Conservation (phyloP, 2,113 vertebrate species). For the Agelaius phoeniceus region DNA sequence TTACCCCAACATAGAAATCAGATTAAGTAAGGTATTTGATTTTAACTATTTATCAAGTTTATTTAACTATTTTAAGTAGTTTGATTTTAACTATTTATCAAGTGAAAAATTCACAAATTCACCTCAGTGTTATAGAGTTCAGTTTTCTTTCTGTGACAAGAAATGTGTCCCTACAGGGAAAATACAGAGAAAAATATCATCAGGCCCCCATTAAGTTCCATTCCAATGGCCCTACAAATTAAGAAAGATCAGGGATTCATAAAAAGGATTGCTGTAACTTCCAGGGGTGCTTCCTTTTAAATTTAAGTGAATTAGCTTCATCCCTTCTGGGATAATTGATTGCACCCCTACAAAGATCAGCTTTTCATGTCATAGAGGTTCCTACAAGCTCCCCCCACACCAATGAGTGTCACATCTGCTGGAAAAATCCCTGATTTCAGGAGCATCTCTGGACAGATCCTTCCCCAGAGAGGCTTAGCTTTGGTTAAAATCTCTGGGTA, state of each 20-base stretch:
- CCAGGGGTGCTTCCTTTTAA: not conserved
- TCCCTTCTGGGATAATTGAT: not conserved
- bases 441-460: constrained; percentile 32
- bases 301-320: not conserved
- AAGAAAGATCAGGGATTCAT: not conserved
- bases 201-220: not conserved
- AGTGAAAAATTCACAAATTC: not conserved
- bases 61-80: no score
- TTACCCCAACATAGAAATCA: not conserved
- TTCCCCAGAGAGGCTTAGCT: not conserved
- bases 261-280: not conserved
- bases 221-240: not conserved
- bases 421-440: not conserved
- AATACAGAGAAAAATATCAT: not conserved
- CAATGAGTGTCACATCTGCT: not conserved
- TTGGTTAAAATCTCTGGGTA: not conserved
- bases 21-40: not conserved
- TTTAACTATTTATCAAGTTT: not conserved
- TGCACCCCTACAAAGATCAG: rapidly evolving
- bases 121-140: not conserved
- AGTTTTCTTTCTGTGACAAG: not conserved
- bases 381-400: not conserved
- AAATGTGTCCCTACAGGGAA: not conserved
- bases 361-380: not conserved
- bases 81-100: not conserved